Percentiles rank a stretch among this genome's conserved stretches.
Conservation (phyloP, 2,888 invertebrate genomes). For the Nymphalis polychloros region DNA sequence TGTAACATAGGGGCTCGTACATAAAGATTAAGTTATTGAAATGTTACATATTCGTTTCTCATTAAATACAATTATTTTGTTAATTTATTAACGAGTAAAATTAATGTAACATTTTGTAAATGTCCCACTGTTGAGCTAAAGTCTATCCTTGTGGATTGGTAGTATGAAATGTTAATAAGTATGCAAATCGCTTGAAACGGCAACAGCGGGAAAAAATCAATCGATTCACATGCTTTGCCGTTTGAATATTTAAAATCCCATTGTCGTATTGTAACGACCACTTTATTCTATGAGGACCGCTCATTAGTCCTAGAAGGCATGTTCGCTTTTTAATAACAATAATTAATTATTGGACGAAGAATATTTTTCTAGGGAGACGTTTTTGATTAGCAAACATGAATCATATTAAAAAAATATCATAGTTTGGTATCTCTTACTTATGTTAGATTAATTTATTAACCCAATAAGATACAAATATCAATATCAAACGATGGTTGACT, state of each 20-base stretch:
- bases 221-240: conserved; percentile 37
- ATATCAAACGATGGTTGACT: too few species aligned
- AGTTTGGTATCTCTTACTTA: too few species aligned
- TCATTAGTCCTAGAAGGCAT: conserved; percentile 60
- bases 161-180: conserved; percentile 28
- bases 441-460: too few species aligned
- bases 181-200: conserved; percentile 33
- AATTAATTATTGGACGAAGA: conserved; percentile 46
- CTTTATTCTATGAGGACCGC: conserved; percentile 47
- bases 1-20: conserved; percentile 45
- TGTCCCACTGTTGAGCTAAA: too few species aligned
- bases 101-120: too few species aligned
- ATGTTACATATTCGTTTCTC: neutral
- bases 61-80: neutral
- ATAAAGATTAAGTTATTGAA: conserved; percentile 13
- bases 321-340: conserved; percentile 61
- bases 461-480: too few species aligned
- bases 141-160: too few species aligned
- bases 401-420: too few species aligned
- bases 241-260: conserved; percentile 31
- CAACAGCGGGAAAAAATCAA: conserved; percentile 35
- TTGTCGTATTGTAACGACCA: conserved; percentile 41
- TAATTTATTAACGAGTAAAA: neutral
- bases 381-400: neutral
- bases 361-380: conserved; percentile 20